Evolutionary conservation across 2,113 vertebrate genomes (phyloP), one percentile per base, ranked within the genome.

Genomic region (Bos indicus): DNA sequence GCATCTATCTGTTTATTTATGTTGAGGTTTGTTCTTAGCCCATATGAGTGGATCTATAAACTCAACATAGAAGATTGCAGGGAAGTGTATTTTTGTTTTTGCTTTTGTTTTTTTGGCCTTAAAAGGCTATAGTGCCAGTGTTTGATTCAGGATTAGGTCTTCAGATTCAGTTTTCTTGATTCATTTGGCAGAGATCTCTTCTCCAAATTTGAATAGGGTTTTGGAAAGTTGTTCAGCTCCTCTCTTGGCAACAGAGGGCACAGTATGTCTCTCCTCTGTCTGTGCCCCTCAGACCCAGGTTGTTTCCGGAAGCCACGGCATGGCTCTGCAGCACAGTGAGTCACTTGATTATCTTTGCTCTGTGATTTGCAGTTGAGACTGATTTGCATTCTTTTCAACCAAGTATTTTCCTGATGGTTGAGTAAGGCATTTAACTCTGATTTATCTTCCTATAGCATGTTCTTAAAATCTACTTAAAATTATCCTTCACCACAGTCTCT

Each of bases 1-100:
- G 91, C 91, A 98, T 95, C 96, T 96, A 90, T 98, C 96, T 97
- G 85, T 95, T 97, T 94, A 82, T 95, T 92, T 97, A 86, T 84
- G 71, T 97, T 96, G 91, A 97, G 97, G 86, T 92, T 95, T 97
- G 96, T 95, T 97, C 67, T 86, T 94, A 93, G 57, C 28, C 5
- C 40, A 57, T 89, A 78, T 96, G 46, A 40, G 19, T 71, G 62
- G 57, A 90, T 88, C 36, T 89, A 36, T 77, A 89, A 97, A 95
- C 94, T 97, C 88, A 83, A 86, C 57, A 54, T 89, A 59, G 57
- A 94, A 60, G n/a, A 40, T 64, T 62, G 13, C 89, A 95, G 78
- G 64, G 87, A 96, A 90, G 82, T 90, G 36, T 56, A 10, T 74
- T 93, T 95, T 90, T 81, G n/a, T 8, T 43, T 60, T 80, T 71